Percentiles rank a stretch among this genome's conserved stretches.
phyloP scores from a whole-genome alignment of 92 coral and sea anemone species.

The Micromussa lordhowensis region DNA sequence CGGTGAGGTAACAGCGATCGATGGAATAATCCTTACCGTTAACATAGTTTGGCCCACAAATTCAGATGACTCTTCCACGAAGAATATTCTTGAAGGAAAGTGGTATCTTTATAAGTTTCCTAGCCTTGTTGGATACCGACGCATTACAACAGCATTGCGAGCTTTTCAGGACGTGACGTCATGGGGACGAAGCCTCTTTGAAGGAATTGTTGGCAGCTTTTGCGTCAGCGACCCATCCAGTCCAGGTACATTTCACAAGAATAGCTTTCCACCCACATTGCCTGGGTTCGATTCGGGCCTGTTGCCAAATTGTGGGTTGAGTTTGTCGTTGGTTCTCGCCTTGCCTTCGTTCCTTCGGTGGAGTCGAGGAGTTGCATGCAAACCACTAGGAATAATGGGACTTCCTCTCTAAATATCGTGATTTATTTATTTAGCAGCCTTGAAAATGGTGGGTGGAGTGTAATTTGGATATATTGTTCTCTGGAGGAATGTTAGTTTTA shows the following conservation, averaged over 20 bases:
- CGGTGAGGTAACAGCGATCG: slow-evolving; percentile 55
- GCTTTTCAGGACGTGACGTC: slow-evolving; percentile 39
- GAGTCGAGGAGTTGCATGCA: too few relatives aligned
- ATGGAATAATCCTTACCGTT: slow-evolving; percentile 63
- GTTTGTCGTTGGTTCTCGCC: too few relatives aligned
- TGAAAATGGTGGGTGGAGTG: not conserved
- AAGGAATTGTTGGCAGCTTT: slow-evolving; percentile 65
- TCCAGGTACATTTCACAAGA: not conserved
- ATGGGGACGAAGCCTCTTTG: slow-evolving; percentile 40
- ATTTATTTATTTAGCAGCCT: not conserved
- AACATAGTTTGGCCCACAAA: slow-evolving; percentile 69
- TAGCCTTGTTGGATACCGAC: slow-evolving; percentile 69
- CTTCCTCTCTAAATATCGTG: too few relatives aligned
- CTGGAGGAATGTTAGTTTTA: too few relatives aligned
- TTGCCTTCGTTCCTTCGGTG: too few relatives aligned
- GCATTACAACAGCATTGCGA: slow-evolving; percentile 61
- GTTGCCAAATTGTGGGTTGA: too few relatives aligned
- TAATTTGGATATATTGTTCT: not conserved
- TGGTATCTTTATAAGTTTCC: slow-evolving; percentile 81
- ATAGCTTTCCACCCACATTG: not conserved
- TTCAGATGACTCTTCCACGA: slow-evolving; percentile 6
- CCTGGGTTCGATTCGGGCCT: too few relatives aligned
- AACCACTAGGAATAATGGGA: too few relatives aligned
- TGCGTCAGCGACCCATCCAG: not conserved
- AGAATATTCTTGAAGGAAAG: slow-evolving; percentile 13